Percentiles rank a stretch among this genome's conserved stretches.
Conservation (phyloP, 2,797 vertebrate species). For the Craterocephalus amniculus region DNA sequence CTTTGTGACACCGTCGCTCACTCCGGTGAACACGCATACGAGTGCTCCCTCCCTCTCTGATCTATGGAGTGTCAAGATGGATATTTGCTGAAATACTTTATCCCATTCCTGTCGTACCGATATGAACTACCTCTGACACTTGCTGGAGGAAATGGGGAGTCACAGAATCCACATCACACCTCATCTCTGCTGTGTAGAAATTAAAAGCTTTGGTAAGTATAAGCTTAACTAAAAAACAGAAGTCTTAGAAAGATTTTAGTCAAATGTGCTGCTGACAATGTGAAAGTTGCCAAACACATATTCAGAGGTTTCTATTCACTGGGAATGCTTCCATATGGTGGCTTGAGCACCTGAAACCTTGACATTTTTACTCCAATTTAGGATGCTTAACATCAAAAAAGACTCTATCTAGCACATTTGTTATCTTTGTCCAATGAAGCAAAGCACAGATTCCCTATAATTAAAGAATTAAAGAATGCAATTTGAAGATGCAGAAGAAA, state of each 20-base stretch:
- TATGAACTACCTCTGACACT: slow-evolving; percentile 65
- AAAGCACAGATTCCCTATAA: background rate
- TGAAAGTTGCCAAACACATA: slow-evolving; percentile 9
- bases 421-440: background rate
- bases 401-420: too few species aligned
- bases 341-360: background rate
- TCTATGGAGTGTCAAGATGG: slow-evolving; percentile 79
- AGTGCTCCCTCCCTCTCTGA: slow-evolving; percentile 67
- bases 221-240: slow-evolving; percentile 9
- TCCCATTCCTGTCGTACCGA: slow-evolving; percentile 66
- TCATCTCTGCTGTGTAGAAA: slow-evolving; percentile 49
- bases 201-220: slow-evolving; percentile 45
- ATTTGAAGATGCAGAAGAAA: too few species aligned
- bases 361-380: background rate
- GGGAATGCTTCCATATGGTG: slow-evolving; percentile 57
- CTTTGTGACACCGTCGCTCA: slow-evolving; percentile 68
- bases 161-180: slow-evolving; percentile 41
- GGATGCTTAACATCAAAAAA: too few species aligned
- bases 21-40: slow-evolving; percentile 65
- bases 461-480: too few species aligned
- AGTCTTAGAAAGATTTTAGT: background rate
- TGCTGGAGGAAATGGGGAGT: slow-evolving; percentile 36
- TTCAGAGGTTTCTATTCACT: slow-evolving; percentile 21
- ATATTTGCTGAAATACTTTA: slow-evolving; percentile 76
- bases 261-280: background rate